Evolutionary conservation across 2,888 invertebrate species (phyloP).

Genomic region (Litoditis marina): DNA sequence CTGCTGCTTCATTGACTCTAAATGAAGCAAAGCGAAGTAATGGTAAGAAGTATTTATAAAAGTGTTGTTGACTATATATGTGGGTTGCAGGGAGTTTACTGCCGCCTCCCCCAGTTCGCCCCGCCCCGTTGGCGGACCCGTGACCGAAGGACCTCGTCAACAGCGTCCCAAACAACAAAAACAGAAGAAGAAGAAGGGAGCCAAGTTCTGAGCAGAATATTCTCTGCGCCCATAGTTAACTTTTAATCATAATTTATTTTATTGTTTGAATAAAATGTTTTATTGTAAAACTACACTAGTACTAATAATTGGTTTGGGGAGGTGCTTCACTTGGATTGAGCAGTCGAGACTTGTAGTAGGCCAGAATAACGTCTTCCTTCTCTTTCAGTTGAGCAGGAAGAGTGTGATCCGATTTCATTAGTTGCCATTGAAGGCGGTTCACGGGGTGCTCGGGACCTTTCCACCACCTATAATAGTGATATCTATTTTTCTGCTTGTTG

Average conservation of each 20-base stretch:
- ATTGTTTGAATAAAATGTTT: background rate
- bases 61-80: background rate
- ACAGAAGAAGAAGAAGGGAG: slow-evolving; percentile 30
- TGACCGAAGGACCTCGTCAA: slow-evolving; percentile 55
- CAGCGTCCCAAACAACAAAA: slow-evolving; percentile 51
- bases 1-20: too few relatives aligned
- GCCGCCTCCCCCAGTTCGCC: slow-evolving; percentile 42
- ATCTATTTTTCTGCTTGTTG: too few relatives aligned
- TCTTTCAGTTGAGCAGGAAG: slow-evolving; percentile 1
- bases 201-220: slow-evolving; percentile 3
- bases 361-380: slow-evolving; percentile 8
- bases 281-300: background rate
- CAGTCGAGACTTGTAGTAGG: slow-evolving; percentile 14
- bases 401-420: background rate
- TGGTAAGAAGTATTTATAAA: too few relatives aligned
- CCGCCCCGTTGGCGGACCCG: slow-evolving; percentile 35
- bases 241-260: slow-evolving; percentile 2
- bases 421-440: slow-evolving; percentile 12
- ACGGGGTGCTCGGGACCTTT: slow-evolving; percentile 12
- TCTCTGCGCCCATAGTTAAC: background rate
- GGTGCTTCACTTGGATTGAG: too few relatives aligned
- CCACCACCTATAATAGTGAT: slow-evolving; percentile 11
- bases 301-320: too few relatives aligned
- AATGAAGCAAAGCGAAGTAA: too few relatives aligned
- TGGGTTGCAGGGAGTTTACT: slow-evolving; percentile 39